phyloP scores from a whole-genome alignment of 2,888 invertebrate genomes.

The Orthonevra nobilis region DNA sequence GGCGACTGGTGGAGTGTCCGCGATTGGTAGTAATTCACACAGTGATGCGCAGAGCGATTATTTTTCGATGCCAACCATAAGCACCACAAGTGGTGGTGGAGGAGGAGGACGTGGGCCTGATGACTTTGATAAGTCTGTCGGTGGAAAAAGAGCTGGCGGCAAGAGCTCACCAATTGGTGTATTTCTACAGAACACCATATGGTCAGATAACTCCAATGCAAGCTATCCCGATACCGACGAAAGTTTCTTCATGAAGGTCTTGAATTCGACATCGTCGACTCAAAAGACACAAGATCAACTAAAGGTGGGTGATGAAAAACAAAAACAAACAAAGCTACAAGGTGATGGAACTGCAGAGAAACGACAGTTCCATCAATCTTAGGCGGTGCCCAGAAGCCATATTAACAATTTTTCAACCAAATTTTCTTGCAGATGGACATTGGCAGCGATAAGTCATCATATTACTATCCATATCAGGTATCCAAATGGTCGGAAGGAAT shows the following conservation, averaged over 20 bases:
- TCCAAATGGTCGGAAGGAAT: conserved; percentile 77
- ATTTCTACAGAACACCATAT: conserved; percentile 82
- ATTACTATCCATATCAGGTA: conserved; percentile 69
- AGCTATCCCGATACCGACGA: conserved; percentile 75
- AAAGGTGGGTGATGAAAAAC: conserved; percentile 56
- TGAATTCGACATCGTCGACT: conserved; percentile 70
- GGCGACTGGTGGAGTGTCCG: background rate
- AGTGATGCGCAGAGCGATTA: conserved; percentile 71
- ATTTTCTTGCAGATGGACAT: conserved; percentile 59
- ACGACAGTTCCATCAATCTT: conserved; percentile 18
- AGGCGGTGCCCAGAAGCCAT: conserved; percentile 8
- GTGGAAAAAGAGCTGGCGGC: conserved; percentile 55
- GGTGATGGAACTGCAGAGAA: conserved; percentile 12
- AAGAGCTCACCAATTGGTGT: conserved; percentile 78
- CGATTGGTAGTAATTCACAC: conserved; percentile 4
- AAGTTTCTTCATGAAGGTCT: conserved; percentile 74
- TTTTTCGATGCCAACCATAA: conserved; percentile 73
- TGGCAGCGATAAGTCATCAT: conserved; percentile 56
- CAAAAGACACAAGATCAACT: conserved; percentile 65
- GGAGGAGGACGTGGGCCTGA: conserved; percentile 58
- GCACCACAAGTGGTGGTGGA: background rate
- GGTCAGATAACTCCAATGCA: conserved; percentile 79
- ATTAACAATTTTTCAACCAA: conserved; percentile 23
- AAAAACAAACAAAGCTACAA: conserved; percentile 27
- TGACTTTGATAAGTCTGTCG: conserved; percentile 72